Evolutionary conservation across 2,888 invertebrate species (phyloP).

Genomic region (Scaptomyza polygonia): DNA sequence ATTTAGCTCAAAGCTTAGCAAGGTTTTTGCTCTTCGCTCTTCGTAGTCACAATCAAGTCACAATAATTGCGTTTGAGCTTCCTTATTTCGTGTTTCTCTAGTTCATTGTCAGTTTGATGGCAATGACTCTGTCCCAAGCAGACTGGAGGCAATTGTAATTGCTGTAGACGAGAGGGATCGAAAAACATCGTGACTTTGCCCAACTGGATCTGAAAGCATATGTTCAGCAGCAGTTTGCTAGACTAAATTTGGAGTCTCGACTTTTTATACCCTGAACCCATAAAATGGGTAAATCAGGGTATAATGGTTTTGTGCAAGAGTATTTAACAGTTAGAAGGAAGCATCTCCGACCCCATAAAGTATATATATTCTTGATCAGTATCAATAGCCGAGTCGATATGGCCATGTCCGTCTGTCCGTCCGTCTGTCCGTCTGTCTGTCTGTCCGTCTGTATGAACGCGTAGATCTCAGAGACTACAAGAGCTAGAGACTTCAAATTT

Average conservation of each 20-base stretch:
- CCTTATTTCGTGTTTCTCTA: conserved; percentile 75
- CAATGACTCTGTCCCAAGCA: conserved; percentile 54
- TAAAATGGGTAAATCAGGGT: no score
- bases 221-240: conserved; percentile 16
- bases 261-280: no score
- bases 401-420: no score
- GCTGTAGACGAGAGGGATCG: conserved; percentile 28
- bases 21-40: conserved; percentile 16
- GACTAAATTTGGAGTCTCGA: conserved; percentile 11
- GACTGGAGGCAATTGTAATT: conserved; percentile 38
- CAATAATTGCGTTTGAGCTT: conserved; percentile 66
- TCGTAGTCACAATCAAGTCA: conserved; percentile 24
- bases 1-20: conserved; percentile 59
- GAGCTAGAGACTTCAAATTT: no score
- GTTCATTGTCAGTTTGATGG: conserved; percentile 73
- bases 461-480: no score
- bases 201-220: conserved; percentile 32
- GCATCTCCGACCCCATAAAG: no score
- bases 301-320: no score
- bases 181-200: conserved; percentile 41
- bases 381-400: no score
- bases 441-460: no score
- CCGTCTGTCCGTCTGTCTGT: no score
- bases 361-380: no score
- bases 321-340: no score